Evolutionary conservation across 2,888 invertebrate genomes (phyloP).

Genomic region (Orchesella flavescens): DNA sequence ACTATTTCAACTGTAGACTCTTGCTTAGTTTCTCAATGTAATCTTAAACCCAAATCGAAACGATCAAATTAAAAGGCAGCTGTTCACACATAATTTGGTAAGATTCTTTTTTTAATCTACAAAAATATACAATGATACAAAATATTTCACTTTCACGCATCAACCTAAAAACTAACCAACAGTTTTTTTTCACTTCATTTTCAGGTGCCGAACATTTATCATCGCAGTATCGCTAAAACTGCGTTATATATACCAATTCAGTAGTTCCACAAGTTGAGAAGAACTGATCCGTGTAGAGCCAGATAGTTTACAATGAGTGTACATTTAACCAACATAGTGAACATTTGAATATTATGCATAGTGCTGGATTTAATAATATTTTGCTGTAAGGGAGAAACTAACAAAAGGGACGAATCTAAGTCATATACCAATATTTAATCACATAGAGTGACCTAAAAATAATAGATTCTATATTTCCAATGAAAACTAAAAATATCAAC

Average conservation of each 20-base stretch:
- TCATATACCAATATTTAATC: constrained; percentile 15
- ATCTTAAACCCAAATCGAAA: background rate
- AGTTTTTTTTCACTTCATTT: no score
- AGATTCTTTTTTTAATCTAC: background rate
- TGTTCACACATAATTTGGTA: background rate
- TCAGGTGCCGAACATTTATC: constrained; percentile 12
- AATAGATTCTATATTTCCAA: background rate
- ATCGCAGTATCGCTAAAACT: constrained; percentile 8
- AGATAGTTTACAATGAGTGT: background rate
- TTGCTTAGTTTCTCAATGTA: background rate
- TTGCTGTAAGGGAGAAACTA: background rate
- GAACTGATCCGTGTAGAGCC: background rate
- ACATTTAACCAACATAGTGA: background rate
- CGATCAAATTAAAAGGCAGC: background rate
- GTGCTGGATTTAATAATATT: background rate
- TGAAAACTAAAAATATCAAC: background rate
- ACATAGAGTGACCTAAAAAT: no score
- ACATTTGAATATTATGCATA: background rate
- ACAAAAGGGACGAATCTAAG: constrained; percentile 22
- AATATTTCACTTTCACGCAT: no score
- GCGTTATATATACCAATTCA: background rate
- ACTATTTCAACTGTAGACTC: constrained; percentile 88
- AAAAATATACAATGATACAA: background rate
- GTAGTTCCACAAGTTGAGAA: background rate
- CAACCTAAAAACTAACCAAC: no score